Evolutionary conservation across 2,888 invertebrate species (phyloP).

Genomic region (Anoplius nigerrimus): DNA sequence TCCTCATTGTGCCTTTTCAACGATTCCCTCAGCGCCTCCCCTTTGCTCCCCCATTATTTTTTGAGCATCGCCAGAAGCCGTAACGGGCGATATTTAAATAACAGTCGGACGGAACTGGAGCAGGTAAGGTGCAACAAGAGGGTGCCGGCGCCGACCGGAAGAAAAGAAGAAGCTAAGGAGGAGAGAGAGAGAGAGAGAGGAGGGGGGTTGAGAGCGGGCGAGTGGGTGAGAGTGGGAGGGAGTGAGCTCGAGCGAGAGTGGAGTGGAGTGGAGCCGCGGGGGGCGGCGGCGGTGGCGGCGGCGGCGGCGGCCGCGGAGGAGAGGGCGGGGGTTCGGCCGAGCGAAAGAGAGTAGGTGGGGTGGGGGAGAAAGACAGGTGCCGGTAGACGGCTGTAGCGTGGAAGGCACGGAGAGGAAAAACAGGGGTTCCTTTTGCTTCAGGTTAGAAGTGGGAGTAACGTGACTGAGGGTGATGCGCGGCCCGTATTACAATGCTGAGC

Average conservation of each 20-base stretch:
- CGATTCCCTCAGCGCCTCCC: no score
- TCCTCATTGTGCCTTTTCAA: no score
- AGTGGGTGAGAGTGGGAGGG: neutral
- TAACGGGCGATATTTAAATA: no score
- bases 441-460: slow-evolving; percentile 15
- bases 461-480: slow-evolving; percentile 61
- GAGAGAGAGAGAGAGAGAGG: slow-evolving; percentile 17
- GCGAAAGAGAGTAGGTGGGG: slow-evolving; percentile 21
- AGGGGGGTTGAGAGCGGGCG: neutral
- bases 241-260: neutral
- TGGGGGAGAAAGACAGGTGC: slow-evolving; percentile 10
- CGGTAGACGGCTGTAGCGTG: no score
- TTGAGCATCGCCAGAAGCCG: no score
- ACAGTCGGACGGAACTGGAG: no score
- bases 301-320: slow-evolving; percentile 12
- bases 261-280: slow-evolving; percentile 8
- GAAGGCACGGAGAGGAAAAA: slow-evolving; percentile 11
- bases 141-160: no score
- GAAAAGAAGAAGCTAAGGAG: no score
- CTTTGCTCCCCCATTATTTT: no score
- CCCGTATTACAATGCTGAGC: slow-evolving; percentile 57
- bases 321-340: slow-evolving; percentile 16
- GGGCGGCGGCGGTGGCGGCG: slow-evolving; percentile 16
- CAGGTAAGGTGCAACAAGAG: no score
- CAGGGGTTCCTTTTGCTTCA: slow-evolving; percentile 9